Evolutionary conservation across 2,888 invertebrate species (phyloP).

Genomic region (Nephrotoma appendiculata): DNA sequence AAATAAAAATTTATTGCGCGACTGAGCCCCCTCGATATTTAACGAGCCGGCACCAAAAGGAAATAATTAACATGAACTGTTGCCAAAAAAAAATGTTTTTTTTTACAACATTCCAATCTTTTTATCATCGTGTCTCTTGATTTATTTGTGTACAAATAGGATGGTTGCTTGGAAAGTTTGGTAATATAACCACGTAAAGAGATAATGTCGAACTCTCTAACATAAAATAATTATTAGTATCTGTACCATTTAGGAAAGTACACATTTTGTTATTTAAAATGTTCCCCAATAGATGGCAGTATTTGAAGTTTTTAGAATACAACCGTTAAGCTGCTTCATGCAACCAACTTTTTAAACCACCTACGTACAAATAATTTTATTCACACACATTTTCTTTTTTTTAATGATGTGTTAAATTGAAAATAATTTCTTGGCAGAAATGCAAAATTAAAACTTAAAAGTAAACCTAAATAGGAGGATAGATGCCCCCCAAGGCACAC

Average conservation of each 20-base stretch:
- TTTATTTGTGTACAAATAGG: neutral
- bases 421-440: neutral
- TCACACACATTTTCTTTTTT: neutral
- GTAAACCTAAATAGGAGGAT: neutral
- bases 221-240: no score
- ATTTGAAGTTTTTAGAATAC: no score
- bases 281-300: no score
- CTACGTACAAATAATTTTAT: neutral
- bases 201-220: no score
- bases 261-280: no score
- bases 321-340: no score
- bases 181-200: no score
- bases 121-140: neutral
- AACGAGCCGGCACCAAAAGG: neutral
- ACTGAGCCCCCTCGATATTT: neutral
- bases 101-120: neutral
- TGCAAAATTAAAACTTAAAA: neutral
- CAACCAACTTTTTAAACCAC: no score
- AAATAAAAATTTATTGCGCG: neutral
- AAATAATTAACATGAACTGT: neutral
- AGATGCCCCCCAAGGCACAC: neutral
- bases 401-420: neutral
- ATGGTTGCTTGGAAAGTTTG: no score
- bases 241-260: no score
- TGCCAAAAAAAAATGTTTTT: neutral